Conservation (phyloP, 2,113 vertebrate species). For the Delphinus delphis region DNA sequence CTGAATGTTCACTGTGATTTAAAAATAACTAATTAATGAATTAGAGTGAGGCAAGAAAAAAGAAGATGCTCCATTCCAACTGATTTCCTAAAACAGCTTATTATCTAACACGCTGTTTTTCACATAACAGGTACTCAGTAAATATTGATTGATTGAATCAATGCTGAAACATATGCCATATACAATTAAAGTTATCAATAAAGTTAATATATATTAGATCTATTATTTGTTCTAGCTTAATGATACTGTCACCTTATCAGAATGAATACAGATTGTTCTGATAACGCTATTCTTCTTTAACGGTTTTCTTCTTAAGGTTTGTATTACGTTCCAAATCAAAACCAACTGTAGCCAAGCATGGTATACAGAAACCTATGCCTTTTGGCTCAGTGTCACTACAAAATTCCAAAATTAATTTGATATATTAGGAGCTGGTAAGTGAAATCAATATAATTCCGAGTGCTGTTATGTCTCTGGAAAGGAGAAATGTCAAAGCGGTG, state of each 20-base stretch:
- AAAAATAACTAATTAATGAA: conserved; percentile 57
- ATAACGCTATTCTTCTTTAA: not conserved
- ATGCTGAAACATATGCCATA: not conserved
- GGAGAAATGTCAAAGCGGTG: not conserved
- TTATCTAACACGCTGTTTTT: not conserved
- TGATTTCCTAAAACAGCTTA: not conserved
- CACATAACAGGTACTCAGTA: not conserved
- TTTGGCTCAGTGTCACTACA: not conserved
- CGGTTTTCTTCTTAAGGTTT: not conserved
- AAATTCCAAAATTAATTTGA: not conserved
- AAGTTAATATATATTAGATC: not conserved
- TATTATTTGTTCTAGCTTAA: not conserved
- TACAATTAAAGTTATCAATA: not conserved
- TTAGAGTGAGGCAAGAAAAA: conserved; percentile 27
- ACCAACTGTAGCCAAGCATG: not conserved
- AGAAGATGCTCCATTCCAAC: conserved; percentile 17
- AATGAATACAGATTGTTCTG: not conserved
- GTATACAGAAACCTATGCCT: not conserved
- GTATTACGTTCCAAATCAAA: not conserved
- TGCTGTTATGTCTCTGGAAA: not conserved
- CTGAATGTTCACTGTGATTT: conserved; percentile 47
- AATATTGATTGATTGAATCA: not conserved
- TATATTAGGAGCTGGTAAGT: not conserved
- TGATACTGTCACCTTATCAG: not conserved
- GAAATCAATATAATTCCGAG: not conserved